These are phyloP conservation scores for Drosophila bocki DNA, from an alignment of 1,140 invertebrate species.

Conservation along the genomic window DNA sequence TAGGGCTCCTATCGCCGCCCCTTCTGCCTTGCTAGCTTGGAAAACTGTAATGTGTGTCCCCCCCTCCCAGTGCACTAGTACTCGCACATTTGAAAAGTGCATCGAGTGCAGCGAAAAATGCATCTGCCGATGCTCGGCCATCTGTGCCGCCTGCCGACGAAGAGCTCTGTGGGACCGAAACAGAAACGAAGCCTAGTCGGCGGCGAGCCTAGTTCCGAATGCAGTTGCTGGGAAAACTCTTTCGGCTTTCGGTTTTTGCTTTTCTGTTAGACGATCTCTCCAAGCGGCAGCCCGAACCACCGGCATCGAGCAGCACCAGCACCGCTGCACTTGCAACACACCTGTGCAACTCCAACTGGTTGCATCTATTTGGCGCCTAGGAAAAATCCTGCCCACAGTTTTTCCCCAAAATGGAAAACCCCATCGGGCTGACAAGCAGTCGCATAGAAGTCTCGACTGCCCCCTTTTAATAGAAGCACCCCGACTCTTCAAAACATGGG, in stretches of 20 bases:
- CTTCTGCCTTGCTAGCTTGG: conserved; percentile 39
- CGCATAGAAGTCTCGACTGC: conserved; percentile 3
- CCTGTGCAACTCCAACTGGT: conserved; percentile 52
- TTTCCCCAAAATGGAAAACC: conserved; percentile 61
- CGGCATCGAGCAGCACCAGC: conserved; percentile 7
- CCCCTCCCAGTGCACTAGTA: conserved; percentile 6
- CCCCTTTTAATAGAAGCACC: conserved; percentile 8
- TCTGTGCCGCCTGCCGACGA: conserved; percentile 31
- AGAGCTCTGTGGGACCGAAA: conserved; percentile 21
- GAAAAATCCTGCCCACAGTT: conserved; percentile 73
- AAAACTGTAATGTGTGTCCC: conserved; percentile 61
- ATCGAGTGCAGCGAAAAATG: conserved; percentile 54
- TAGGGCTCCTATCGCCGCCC: conserved; percentile 63
- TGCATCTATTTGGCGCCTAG: conserved; percentile 60
- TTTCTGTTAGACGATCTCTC: conserved; percentile 71
- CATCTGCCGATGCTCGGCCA: conserved; percentile 32
- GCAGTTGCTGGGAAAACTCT: conserved; percentile 75
- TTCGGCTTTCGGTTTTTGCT: conserved; percentile 52
- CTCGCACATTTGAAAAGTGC: conserved; percentile 79
- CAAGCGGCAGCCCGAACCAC: conserved; percentile 2
- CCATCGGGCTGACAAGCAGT: conserved; percentile 10
- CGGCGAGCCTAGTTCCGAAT: conserved; percentile 56
- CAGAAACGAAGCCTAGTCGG: conserved; percentile 59
- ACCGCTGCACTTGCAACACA: conserved; percentile 31
- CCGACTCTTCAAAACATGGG: not conserved